Evolutionary conservation across 1,140 invertebrate species (phyloP).

Genomic region (Carposina sasakii): DNA sequence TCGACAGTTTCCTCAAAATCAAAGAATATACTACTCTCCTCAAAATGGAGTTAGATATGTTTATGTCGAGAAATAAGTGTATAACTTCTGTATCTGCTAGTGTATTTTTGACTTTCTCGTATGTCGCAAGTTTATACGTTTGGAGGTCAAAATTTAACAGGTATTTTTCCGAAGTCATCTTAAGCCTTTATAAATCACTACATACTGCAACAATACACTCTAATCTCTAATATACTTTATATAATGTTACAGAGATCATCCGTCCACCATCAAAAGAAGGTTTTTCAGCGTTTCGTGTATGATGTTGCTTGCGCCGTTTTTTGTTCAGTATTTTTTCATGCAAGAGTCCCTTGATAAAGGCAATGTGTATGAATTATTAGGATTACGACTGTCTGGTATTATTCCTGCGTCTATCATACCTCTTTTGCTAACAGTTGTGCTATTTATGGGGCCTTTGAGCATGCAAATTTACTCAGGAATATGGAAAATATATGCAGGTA

Average conservation of each 20-base stretch:
- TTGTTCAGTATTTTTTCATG: conserved; percentile 81
- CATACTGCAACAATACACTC: no score
- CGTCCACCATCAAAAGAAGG: conserved; percentile 89
- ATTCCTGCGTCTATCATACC: conserved; percentile 83
- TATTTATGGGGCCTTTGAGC: conserved; percentile 88
- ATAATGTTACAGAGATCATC: conserved; percentile 84
- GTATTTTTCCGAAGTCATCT: no score
- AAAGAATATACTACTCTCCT: no score
- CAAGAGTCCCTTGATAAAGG: conserved; percentile 75
- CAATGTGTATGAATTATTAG: conserved; percentile 82
- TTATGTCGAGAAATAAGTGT: conserved; percentile 36
- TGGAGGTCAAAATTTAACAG: conserved; percentile 83
- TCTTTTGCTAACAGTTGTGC: conserved; percentile 84
- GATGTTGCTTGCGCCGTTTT: conserved; percentile 83
- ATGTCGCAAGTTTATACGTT: conserved; percentile 88
- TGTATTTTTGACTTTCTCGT: conserved; percentile 80
- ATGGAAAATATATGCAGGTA: conserved; percentile 81
- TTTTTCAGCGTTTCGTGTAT: conserved; percentile 90
- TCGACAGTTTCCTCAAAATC: no score
- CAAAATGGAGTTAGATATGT: conserved; percentile 26
- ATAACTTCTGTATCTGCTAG: conserved; percentile 71
- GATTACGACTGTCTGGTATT: conserved; percentile 82
- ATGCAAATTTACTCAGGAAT: conserved; percentile 81
- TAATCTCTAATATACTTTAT: conserved; percentile 8
- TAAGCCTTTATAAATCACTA: no score